Base-by-base conservation (phyloP, 2,113 vertebrate species). In the Hemiscyllium ocellatum region DNA sequence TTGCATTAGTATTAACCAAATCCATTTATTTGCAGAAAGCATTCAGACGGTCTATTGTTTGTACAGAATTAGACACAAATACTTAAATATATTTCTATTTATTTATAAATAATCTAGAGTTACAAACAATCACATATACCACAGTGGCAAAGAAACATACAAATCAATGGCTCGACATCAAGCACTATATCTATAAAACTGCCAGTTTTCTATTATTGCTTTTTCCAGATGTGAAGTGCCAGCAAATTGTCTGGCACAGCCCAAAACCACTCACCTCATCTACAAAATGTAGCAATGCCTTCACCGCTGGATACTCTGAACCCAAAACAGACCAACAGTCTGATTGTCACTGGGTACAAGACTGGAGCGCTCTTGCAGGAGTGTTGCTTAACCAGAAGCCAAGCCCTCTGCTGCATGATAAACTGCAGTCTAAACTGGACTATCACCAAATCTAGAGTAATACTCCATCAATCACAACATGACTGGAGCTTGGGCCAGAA, bases 41-140 rank as follows among this genome's bases (percentile, higher is more conserved):
- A 65, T n/a, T 33, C 3, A 3, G 87, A 65, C 52, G n/a, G 29
- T 66, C 33, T 47, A 24, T 47, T 8, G 2, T 94, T 72, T 72
- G 2, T 13, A 70, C n/a, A 72, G 12, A 95, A 47, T 42, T 50
- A 50, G 8, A 94, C 13, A 26, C 56, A 61, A 19, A 68, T 95
- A 72, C 15, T 72, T 72, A 50, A 72, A 72, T 72, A 50, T 42
- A 95, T 95, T 50, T 50, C 50, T 50, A 52, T 95, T 50, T 37
- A 72, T 95, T 95, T 70, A 95, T 29, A 95, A 95, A 95, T 26
- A 95, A 68, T 94, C 87, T 56, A 50, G 24, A 42, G 22, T 29
- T 95, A 95, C 68, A 95, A 95, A 95, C 70, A 26, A 72, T 72
- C 94, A 72, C 6, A 22, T 26, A 89, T 76, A 70, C 42, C 4